Base-by-base conservation (phyloP, 2,888 invertebrate species). In the Eustalomyia histrio region DNA sequence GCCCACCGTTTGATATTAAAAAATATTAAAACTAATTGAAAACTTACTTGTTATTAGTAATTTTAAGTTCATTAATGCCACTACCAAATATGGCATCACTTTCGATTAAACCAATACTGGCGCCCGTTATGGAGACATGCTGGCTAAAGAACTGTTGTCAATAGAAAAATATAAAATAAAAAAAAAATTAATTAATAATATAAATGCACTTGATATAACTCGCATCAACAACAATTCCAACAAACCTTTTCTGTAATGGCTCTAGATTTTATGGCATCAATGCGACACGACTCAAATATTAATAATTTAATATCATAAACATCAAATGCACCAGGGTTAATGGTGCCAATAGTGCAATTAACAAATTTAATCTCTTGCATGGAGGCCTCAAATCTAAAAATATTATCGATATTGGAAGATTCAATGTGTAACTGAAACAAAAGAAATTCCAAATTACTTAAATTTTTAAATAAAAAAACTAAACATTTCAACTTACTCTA, bases 201-300 rank as follows among this genome's bases (percentile, higher is more conserved):
- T 16, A 33, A 35, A 35, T 33, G 12, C 9, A 76, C 8, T 18
- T 57, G 53, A 52, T 7, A 29, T 2, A n/a, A n/a, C n/a, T n/a
- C n/a, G 8, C 7, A n/a, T 65, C 17, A 43, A 39, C 14, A 39
- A 39, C 2, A 39, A 6, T 39, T 58, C 65, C 18, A 21, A 79
- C 69, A 80, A 74, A 91, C 88, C 84, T 89, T 89, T 68, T 86
- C 88, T 6, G 90, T 90, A 18, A 91, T 86, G n/a, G 90, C 90
- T 65, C 84, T 81, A 0, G 86, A 74, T 82, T 89, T 88, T 14
- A 91, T 89, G 6, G 84, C 85, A 10, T 85, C 84, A 61, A 91
- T 91, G 63, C 85, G 85, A 79, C 90, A 90, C 10, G 86, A 82
- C 52, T 89, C 87, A 64, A 91, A 90, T 2, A 83, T 83, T 12